Conservation (phyloP, 1,140 invertebrate genomes). For the Rhynchophorus ferrugineus region DNA sequence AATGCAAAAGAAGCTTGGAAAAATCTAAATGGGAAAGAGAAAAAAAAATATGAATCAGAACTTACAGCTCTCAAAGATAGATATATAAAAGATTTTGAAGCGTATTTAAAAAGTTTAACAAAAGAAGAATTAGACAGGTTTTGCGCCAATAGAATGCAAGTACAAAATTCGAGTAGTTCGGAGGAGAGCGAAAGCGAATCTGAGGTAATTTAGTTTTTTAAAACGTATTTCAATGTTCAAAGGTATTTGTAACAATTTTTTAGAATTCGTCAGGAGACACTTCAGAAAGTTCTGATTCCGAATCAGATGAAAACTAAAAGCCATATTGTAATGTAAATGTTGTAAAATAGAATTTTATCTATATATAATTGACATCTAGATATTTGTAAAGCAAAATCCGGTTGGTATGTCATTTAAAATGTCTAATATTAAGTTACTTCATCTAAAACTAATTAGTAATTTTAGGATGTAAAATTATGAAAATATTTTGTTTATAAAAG, state of each 20-base stretch:
- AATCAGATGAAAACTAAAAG: constrained; percentile 2
- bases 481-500: no score
- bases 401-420: no score
- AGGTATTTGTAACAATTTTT: no score
- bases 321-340: no score
- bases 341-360: no score
- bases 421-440: no score
- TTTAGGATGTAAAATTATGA: no score
- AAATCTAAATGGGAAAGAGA: constrained; percentile 33
- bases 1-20: constrained; percentile 38
- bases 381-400: no score
- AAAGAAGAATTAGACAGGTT: constrained; percentile 38
- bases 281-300: constrained; percentile 3
- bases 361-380: no score
- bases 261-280: constrained; percentile 10
- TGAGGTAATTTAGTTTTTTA: constrained; percentile 1
- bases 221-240: no score
- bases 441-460: no score
- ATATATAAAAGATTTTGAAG: constrained; percentile 42
- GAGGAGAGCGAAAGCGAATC: constrained; percentile 11
- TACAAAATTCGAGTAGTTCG: constrained; percentile 5
- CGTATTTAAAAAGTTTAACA: constrained; percentile 40
- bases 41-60: constrained; percentile 37
- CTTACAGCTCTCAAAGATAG: constrained; percentile 34
- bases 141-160: constrained; percentile 15